Base-by-base conservation (phyloP, 2,113 vertebrate genomes). In the Oenanthe melanoleuca region DNA sequence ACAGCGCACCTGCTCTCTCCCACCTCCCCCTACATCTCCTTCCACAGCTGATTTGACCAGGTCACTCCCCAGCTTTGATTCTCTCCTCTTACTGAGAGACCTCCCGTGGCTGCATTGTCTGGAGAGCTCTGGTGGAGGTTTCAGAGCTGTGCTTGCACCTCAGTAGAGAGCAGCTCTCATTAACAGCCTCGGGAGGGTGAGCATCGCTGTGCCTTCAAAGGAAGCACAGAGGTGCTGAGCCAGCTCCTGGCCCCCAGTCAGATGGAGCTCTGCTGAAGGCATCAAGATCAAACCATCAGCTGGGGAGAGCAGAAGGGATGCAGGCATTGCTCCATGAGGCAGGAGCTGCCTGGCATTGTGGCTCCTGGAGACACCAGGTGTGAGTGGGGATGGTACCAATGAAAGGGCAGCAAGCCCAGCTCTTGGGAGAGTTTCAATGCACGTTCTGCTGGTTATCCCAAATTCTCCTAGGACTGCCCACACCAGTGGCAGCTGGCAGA, bases 1-100 rank as follows among this genome's bases (percentile, higher is more conserved):
- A 21, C 61, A 96, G 84, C 6, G 9, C 0, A 2, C 40, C 82
- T 93, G 74, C 61, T 93, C 57, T 69, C 73, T 89, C 81, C 81
- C 81, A 82, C 44, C 57, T 91, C 33, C 69, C 77, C 47, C 88
- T 85, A 20, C 65, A 67, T 82, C 78, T 71, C 74, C 64, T 61
- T 80, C 77, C 79, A 26, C 49, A 40, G 66, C 73, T 82, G 85
- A 79, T 89, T 52, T 93, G 89, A 93, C 66, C 85, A 95, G 85
- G 85, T 96, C 85, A 53, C 44, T 88, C 87, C 63, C 69, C 50
- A 47, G 80, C 70, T 94, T 95, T 85, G 57, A 71, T 89, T 75
- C 63, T 79, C 84, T 53, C 49, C 70, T 94, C 61, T 85, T 44
- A 52, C 34, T 87, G 86, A 49, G 75, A 82, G 92, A 23, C 73